Percentiles rank a stretch among this genome's conserved stretches.
Conservation (phyloP, 2,888 invertebrate species). For the Zelleria hepariella region DNA sequence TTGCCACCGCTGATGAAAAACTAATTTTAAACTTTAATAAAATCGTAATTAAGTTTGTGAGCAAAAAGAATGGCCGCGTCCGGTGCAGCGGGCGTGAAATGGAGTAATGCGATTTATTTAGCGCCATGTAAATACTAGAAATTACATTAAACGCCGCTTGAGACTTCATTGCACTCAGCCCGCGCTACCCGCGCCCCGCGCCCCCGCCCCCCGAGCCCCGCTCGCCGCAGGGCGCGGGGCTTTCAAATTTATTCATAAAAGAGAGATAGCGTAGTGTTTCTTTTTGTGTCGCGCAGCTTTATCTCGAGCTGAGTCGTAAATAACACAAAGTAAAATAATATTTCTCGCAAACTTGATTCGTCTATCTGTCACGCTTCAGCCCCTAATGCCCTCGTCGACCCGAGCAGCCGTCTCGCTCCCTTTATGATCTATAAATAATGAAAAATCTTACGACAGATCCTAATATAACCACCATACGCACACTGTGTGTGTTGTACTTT, state of each 20-base stretch:
- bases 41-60: not conserved
- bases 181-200: not conserved
- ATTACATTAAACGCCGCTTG: not conserved
- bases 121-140: not conserved
- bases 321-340: not conserved
- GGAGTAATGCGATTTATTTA: conserved; percentile 1
- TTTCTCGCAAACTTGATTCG: not conserved
- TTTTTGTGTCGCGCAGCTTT: not conserved
- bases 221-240: not conserved
- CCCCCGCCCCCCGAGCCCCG: not conserved
- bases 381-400: not conserved
- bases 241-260: not conserved
- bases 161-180: not conserved
- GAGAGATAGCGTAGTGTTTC: not conserved
- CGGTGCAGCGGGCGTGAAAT: not conserved
- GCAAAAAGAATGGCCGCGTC: not conserved
- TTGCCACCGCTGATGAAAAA: not conserved
- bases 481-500: no score
- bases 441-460: not conserved
- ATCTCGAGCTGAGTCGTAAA: not conserved
- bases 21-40: conserved; percentile 4
- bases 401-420: not conserved
- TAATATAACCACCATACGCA: not conserved
- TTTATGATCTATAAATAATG: not conserved
- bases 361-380: not conserved